These are phyloP conservation scores for Callocephalon fimbriatum DNA, from an alignment of 2,113 vertebrate genomes.

Conservation along the genomic window DNA sequence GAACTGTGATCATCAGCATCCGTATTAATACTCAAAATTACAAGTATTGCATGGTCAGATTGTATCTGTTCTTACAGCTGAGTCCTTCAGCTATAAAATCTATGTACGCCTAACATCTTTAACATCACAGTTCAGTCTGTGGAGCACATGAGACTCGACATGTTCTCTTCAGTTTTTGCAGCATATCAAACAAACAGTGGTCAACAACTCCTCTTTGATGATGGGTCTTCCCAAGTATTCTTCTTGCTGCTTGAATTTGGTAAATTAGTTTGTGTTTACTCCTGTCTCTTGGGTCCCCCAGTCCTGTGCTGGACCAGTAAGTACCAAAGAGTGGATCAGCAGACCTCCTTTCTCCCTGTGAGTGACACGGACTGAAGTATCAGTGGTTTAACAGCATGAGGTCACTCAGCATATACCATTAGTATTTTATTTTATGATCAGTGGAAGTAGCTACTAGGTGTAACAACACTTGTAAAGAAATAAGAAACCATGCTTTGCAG, in stretches of 20 bases:
- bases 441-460: not conserved
- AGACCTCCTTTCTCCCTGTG: not conserved
- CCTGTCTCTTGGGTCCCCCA: not conserved
- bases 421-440: not conserved
- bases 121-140: not conserved
- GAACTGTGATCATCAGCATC: not conserved
- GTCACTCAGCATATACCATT: not conserved
- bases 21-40: not conserved
- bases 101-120: rapidly evolving
- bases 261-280: not conserved
- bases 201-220: not conserved
- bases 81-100: not conserved
- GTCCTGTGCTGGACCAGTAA: not conserved
- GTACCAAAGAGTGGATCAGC: not conserved
- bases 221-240: not conserved
- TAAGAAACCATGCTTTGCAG: not conserved
- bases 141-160: rapidly evolving
- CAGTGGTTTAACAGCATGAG: not conserved
- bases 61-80: not conserved
- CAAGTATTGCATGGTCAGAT: not conserved
- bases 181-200: not conserved
- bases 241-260: not conserved
- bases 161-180: not conserved
- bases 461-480: not conserved
- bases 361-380: not conserved